Evolutionary conservation across 1,140 invertebrate genomes (phyloP), one percentile per base, ranked within the genome.

Genomic region (Drosophila albomicans): DNA sequence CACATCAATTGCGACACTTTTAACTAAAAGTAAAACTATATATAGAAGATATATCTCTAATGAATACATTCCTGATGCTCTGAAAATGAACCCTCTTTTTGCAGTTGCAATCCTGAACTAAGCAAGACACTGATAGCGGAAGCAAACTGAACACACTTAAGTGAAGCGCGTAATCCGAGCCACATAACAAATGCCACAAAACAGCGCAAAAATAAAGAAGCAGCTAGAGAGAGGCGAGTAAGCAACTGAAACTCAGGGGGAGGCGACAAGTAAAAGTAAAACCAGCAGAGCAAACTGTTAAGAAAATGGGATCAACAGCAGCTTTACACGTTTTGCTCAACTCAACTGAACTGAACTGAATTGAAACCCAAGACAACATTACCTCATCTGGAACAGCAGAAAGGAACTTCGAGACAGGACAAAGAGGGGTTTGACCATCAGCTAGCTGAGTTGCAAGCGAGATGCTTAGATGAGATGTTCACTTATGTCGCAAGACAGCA

Each of bases 151-250:
- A 67, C 81, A 85, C 81, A 85, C 85, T 89, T 89, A 89, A 89
- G 85, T 85, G 85, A 89, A 89, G 85, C 85, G 85, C 85, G 85
- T 89, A 89, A 89, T 89, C 78, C 86, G 85, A 89, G 86, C 86
- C 78, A 81, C 81, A 89, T 64, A 89, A 89, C 81, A 85, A 89
- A 89, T 85, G 81, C 81, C 68, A 49, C 65, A 68, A 64, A 62
- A 68, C 32, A 43, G 30, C 13, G 15, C 13, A 28, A 32, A 49
- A 13, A 3, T 38, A 38, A n/a, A 41, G 57, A 2, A 35, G 28
- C 43, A 25, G 46, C 43, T 51, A 11, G 54, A 52, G 43, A 43
- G 54, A 5, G 0, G 0, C 32, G 7, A 7, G 10, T 38, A 38
- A 38, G 35, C 35, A 38, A 38, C 35, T 38, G 35, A 16, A 25